These are phyloP conservation scores for Agapornis roseicollis DNA, from an alignment of 2,113 vertebrate species.

Conservation along the genomic window DNA sequence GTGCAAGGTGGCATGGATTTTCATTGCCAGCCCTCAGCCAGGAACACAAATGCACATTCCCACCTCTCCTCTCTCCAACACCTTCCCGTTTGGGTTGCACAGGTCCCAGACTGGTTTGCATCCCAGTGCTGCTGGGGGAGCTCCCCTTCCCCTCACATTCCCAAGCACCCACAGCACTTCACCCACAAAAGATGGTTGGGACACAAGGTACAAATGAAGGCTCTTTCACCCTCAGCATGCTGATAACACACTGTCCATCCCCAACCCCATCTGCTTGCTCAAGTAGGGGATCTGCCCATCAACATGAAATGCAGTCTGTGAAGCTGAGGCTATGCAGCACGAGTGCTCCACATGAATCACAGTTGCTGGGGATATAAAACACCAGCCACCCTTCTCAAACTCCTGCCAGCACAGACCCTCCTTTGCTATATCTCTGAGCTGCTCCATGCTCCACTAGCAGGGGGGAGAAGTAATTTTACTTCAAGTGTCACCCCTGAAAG, in stretches of 20 bases:
- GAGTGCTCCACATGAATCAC: neutral
- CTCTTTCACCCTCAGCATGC: neutral
- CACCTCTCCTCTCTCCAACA: neutral
- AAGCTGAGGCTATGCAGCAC: neutral
- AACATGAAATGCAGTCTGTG: neutral
- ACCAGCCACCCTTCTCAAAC: neutral
- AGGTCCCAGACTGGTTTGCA: neutral
- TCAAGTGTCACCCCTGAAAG: neutral
- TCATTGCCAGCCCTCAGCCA: neutral
- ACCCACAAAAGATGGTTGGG: neutral
- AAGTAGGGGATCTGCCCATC: neutral
- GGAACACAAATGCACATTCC: neutral
- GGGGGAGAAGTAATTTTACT: slow-evolving; percentile 8
- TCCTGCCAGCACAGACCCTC: neutral
- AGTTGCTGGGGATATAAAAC: neutral
- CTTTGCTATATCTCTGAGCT: neutral
- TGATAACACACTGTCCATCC: rapidly evolving
- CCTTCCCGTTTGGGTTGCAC: neutral
- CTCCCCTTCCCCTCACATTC: rapidly evolving
- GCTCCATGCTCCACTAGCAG: neutral
- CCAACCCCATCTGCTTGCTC: neutral
- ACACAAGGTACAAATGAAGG: rapidly evolving
- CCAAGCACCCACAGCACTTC: neutral
- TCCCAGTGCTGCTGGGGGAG: rapidly evolving
- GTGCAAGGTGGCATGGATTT: neutral